phyloP scores from a whole-genome alignment of 2,113 vertebrate species.

The Heterocephalus glaber region DNA sequence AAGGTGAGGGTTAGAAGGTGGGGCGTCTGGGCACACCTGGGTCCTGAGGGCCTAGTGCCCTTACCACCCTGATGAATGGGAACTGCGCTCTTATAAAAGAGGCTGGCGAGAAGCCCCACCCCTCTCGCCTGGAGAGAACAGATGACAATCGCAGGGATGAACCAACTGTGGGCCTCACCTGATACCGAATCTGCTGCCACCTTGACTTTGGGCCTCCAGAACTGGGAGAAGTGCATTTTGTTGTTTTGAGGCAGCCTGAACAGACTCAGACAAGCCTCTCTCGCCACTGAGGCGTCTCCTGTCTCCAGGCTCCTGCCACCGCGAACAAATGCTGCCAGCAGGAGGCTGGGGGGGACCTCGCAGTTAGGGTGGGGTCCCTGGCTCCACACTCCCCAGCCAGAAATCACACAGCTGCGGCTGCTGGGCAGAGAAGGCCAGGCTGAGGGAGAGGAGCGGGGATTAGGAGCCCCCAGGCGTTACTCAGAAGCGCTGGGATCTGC shows the following conservation, averaged over 20 bases:
- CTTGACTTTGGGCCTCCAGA: no score
- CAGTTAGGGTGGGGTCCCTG: accelerated
- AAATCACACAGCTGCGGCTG: no score
- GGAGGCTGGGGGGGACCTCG: neutral
- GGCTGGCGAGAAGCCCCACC: no score
- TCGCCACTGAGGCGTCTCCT: neutral
- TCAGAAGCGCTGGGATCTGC: no score
- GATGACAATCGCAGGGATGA: neutral
- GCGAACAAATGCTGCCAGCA: no score
- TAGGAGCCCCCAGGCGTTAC: accelerated
- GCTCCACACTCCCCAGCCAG: neutral
- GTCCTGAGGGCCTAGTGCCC: neutral
- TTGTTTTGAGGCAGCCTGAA: no score
- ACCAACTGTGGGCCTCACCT: neutral
- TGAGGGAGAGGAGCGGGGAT: neutral
- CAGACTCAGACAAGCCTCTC: neutral
- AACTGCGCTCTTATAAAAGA: neutral
- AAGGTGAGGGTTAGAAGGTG: neutral
- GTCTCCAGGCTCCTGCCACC: no score
- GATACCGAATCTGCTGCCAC: neutral
- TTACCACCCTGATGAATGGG: neutral
- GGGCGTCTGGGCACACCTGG: neutral
- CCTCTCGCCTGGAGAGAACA: neutral
- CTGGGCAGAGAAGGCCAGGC: neutral
- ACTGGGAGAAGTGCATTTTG: no score